A percentile compares a stretch with the other conserved stretches of the same genome.
These are phyloP conservation scores for Dasypolia templi DNA, from an alignment of 2,888 invertebrate genomes.

Conservation along the genomic window DNA sequence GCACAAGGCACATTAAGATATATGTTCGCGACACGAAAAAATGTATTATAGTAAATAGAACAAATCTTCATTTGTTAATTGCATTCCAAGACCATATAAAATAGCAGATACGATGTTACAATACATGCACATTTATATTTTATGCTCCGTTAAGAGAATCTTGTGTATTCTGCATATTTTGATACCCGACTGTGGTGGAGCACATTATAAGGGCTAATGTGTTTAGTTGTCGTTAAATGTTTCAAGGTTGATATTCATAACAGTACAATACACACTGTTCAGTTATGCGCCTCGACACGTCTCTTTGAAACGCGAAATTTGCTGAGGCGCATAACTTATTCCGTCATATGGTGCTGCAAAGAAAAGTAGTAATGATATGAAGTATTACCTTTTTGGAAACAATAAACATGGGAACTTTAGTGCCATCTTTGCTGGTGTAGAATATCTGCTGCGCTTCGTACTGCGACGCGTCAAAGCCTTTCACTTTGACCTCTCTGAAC, in stretches of 20 bases:
- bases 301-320: no score
- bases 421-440: conserved; percentile 97
- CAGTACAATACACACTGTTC: no score
- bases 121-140: not conserved
- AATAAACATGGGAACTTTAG: conserved; percentile 98
- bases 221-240: no score
- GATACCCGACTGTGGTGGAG: not conserved
- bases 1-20: no score
- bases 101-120: not conserved
- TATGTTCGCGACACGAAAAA: no score
- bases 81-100: not conserved
- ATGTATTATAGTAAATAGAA: no score
- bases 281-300: no score
- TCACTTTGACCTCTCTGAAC: conserved; percentile 95
- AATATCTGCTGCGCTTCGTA: conserved; percentile 97
- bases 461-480: conserved; percentile 94
- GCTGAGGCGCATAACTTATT: no score
- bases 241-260: no score
- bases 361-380: not conserved
- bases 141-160: not conserved
- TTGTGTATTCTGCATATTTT: not conserved
- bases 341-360: not conserved
- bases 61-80: no score
- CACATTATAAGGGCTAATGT: no score
- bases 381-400: conserved; percentile 93